These are phyloP conservation scores for Phocoena sinus DNA, from an alignment of 2,113 vertebrate species.

Conservation along the genomic window DNA sequence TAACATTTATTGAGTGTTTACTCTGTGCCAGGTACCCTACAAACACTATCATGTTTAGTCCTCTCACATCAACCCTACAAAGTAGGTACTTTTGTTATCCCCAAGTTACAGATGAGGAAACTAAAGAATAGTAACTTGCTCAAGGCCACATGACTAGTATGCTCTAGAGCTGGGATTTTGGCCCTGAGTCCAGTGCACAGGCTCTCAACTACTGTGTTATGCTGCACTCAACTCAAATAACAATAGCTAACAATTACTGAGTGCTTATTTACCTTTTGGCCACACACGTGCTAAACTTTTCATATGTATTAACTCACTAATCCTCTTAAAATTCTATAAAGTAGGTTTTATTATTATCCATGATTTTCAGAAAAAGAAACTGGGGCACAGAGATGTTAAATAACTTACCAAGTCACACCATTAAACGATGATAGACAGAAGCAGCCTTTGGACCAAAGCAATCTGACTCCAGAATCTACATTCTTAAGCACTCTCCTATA, in stretches of 20 bases:
- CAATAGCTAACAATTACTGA: constrained; percentile 14
- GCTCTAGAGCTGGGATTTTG: neutral
- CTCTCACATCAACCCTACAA: neutral
- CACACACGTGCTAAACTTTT: neutral
- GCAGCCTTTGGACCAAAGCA: neutral
- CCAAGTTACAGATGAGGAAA: neutral
- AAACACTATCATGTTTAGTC: neutral
- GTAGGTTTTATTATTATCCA: constrained; percentile 23
- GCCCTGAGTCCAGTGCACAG: neutral
- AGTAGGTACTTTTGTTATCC: neutral
- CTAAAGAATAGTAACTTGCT: neutral
- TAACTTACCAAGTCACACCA: neutral
- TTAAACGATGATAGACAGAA: neutral
- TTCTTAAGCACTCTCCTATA: neutral
- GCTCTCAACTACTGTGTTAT: neutral
- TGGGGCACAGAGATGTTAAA: neutral
- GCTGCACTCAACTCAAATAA: neutral
- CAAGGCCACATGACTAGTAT: neutral
- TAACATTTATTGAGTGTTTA: neutral
- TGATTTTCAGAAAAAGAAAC: constrained; percentile 12
- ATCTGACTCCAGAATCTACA: neutral
- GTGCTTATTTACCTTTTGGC: neutral
- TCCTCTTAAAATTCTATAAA: constrained; percentile 24
- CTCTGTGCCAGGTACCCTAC: neutral
- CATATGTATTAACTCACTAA: neutral